Conservation (phyloP, 2,888 invertebrate genomes). For the Dolichopus griseipennis region DNA sequence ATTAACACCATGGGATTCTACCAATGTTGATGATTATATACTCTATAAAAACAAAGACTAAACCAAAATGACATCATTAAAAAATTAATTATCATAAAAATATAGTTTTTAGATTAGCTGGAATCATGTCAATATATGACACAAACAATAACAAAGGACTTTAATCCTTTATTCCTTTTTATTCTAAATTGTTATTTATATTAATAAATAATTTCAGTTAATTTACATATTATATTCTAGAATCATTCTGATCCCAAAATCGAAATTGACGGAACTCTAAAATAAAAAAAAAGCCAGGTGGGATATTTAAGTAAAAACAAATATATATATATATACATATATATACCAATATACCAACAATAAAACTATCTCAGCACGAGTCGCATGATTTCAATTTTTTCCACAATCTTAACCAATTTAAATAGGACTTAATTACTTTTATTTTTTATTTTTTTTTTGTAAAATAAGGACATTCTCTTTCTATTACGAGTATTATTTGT, state of each 20-base stretch:
- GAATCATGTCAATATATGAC: no score
- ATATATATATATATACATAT: no score
- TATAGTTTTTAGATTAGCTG: no score
- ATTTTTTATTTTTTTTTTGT: neutral
- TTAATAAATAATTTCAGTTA: neutral
- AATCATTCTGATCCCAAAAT: neutral
- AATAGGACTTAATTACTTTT: neutral
- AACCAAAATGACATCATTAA: no score
- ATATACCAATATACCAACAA: no score
- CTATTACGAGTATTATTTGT: neutral
- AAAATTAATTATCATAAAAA: no score
- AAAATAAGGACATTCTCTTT: neutral
- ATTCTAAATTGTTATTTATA: no score
- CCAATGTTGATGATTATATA: no score
- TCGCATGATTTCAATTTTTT: neutral
- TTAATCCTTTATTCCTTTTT: neutral
- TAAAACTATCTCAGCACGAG: conserved; percentile 5
- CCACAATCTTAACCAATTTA: conserved; percentile 1
- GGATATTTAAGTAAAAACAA: neutral
- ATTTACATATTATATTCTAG: neutral
- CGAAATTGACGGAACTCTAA: no score
- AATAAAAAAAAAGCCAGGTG: neutral
- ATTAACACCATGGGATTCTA: no score
- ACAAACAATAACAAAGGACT: neutral
- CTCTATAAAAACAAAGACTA: no score